A percentile compares a stretch with the other conserved stretches of the same genome.
Evolutionary conservation across 2,113 vertebrate species (phyloP).

Genomic region (Herpailurus yagouaroundi): DNA sequence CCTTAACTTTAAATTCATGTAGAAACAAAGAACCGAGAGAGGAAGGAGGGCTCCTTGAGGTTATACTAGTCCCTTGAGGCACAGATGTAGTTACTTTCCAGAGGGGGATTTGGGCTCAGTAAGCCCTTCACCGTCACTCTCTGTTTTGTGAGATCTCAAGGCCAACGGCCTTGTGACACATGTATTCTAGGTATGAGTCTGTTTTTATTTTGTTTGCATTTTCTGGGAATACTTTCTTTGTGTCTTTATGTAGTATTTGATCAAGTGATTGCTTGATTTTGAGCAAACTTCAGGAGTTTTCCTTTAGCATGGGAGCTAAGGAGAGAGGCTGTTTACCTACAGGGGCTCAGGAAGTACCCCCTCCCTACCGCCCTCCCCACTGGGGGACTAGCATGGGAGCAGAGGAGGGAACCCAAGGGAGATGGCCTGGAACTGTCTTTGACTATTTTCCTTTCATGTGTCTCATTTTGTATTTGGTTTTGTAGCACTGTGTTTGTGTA

Average conservation of each 20-base stretch:
- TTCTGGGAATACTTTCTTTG: slow-evolving; percentile 35
- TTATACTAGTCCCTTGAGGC: not conserved
- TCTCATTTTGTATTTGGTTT: not conserved
- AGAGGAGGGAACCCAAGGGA: not conserved
- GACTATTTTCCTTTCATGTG: not conserved
- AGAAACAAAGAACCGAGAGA: not conserved
- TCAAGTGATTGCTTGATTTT: slow-evolving; percentile 3
- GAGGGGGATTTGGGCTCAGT: not conserved
- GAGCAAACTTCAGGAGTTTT: not conserved
- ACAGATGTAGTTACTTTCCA: not conserved
- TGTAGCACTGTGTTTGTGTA: not conserved
- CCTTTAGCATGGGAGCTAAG: not conserved
- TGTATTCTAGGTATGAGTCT: not conserved
- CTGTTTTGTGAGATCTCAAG: not conserved
- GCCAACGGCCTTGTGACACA: not conserved
- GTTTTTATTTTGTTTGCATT: slow-evolving; percentile 34
- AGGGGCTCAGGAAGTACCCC: not conserved
- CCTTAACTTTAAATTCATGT: not conserved
- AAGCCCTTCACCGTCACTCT: not conserved
- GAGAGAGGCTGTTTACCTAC: not conserved
- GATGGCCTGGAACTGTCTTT: not conserved
- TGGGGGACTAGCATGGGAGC: not conserved
- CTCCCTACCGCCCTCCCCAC: rapidly evolving
- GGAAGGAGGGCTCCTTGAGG: not conserved
- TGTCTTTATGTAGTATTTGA: not conserved